These are phyloP conservation scores for Stomorhina lunata DNA, from an alignment of 2,888 invertebrate species.

Conservation along the genomic window DNA sequence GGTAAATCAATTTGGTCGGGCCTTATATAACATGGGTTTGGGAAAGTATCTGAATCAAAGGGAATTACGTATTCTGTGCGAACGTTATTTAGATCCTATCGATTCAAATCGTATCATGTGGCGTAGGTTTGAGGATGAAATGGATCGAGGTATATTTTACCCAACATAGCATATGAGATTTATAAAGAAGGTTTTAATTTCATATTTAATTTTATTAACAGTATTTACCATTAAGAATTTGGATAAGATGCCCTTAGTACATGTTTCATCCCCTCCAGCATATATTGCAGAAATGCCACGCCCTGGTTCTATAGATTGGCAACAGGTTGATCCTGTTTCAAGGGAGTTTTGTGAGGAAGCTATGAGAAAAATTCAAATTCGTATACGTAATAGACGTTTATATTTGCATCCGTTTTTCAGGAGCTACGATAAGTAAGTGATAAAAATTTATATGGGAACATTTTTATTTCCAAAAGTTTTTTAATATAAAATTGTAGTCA, in stretches of 20 bases:
- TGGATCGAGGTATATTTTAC: constrained; percentile 84
- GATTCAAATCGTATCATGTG: constrained; percentile 86
- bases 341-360: constrained; percentile 84
- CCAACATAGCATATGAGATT: neutral
- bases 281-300: constrained; percentile 81
- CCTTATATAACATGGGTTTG: constrained; percentile 85
- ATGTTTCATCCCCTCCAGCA: constrained; percentile 82
- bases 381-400: constrained; percentile 83
- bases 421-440: constrained; percentile 85
- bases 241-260: constrained; percentile 85
- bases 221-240: constrained; percentile 85
- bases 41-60: constrained; percentile 83
- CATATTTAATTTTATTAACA: constrained; percentile 69
- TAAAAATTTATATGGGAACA: neutral
- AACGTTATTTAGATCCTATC: constrained; percentile 87
- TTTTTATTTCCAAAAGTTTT: no score
- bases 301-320: constrained; percentile 81
- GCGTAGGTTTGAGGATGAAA: constrained; percentile 88
- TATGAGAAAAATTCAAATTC: constrained; percentile 83
- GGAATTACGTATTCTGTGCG: constrained; percentile 84
- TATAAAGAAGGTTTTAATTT: neutral
- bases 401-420: constrained; percentile 85
- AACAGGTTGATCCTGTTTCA: constrained; percentile 71
- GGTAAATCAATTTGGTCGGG: constrained; percentile 86
- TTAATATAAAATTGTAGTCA: no score